Percentiles rank a stretch among this genome's conserved stretches.
Evolutionary conservation across 2,113 vertebrate genomes (phyloP).

Genomic region (Pionites leucogaster): DNA sequence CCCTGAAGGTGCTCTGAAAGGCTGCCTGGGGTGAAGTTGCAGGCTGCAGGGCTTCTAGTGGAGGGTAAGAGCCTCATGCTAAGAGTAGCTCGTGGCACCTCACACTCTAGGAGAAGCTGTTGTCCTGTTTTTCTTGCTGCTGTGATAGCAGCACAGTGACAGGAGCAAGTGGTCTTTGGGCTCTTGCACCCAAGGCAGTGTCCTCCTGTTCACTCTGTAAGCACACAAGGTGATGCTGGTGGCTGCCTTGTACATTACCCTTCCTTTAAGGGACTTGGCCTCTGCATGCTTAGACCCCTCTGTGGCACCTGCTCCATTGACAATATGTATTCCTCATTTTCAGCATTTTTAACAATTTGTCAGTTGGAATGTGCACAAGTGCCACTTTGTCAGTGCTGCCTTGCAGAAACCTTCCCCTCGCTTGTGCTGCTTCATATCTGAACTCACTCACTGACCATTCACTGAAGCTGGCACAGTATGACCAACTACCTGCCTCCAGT

Average conservation of each 20-base stretch:
- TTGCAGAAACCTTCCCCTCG: neutral
- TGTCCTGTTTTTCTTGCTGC: neutral
- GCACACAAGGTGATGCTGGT: fast-evolving
- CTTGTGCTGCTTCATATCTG: neutral
- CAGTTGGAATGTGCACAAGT: neutral
- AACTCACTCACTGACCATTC: neutral
- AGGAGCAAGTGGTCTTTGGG: neutral
- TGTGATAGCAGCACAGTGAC: neutral
- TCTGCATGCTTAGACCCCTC: neutral
- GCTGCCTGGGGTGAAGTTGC: neutral
- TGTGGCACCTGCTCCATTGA: neutral
- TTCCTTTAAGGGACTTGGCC: neutral
- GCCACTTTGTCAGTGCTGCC: neutral
- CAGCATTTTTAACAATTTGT: neutral
- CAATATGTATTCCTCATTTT: neutral
- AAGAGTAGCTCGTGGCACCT: neutral
- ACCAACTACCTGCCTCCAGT: fast-evolving
- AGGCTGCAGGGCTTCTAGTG: fast-evolving
- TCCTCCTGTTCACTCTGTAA: neutral
- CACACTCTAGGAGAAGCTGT: neutral
- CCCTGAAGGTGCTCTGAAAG: neutral
- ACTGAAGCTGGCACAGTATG: neutral
- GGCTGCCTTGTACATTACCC: neutral
- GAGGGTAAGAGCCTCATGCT: neutral
- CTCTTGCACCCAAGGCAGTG: fast-evolving